These are phyloP conservation scores for silkworm (Bombyx mori) DNA, from an alignment of 1,140 invertebrate genomes.

Conservation along the genomic window ASM3026992v2 NC_085113.1:13102501-13103000, in stretches of 20 bases:
- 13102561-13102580: no score
- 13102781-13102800: constrained; percentile 5
- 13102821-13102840: constrained; percentile 20
- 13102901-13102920: constrained; percentile 15
- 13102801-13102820: constrained; percentile 12
- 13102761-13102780: constrained; percentile 15
- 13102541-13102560: no score
- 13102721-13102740: no score
- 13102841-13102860: constrained; percentile 14
- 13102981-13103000: no score
- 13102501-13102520: no score
- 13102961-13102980: background rate
- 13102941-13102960: constrained; percentile 67
- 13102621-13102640: no score
- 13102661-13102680: no score
- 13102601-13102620: no score
- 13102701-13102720: background rate
- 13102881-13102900: constrained; percentile 11
- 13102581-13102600: no score
- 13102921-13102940: constrained; percentile 43
- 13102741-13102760: no score
- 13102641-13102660: no score
- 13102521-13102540: no score
- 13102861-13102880: constrained; percentile 9
- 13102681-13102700: background rate